Conservation (phyloP, 2,888 invertebrate species). For the Eudemis profundana region DNA sequence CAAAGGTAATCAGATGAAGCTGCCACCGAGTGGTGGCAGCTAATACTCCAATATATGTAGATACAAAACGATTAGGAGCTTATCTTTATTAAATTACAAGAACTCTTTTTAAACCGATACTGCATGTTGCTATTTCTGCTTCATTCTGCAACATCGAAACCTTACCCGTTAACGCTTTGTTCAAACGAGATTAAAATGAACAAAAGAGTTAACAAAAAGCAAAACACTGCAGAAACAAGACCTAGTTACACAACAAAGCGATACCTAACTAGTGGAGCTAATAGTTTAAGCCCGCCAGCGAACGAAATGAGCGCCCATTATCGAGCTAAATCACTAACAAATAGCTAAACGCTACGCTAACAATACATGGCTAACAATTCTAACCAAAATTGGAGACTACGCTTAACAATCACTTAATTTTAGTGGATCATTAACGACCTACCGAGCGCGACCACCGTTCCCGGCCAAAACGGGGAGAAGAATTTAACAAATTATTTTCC, state of each 20-base stretch:
- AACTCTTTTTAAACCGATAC: neutral
- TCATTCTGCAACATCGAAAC: neutral
- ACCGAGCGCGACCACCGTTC: slow-evolving; percentile 49
- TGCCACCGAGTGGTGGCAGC: no score
- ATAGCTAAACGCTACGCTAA: slow-evolving; percentile 53
- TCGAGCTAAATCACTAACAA: slow-evolving; percentile 56
- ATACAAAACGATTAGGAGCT: no score
- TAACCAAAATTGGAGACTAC: slow-evolving; percentile 59
- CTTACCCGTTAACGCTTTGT: slow-evolving; percentile 28
- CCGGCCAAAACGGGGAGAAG: slow-evolving; percentile 25
- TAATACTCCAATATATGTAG: no score
- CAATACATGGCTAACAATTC: slow-evolving; percentile 56
- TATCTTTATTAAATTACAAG: no score
- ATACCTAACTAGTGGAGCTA: slow-evolving; percentile 30
- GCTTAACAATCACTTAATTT: slow-evolving; percentile 60
- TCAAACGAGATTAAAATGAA: slow-evolving; percentile 27
- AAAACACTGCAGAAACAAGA: slow-evolving; percentile 28
- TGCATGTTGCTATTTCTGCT: neutral
- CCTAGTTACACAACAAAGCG: slow-evolving; percentile 40
- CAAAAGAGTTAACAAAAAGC: slow-evolving; percentile 34
- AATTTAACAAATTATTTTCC: slow-evolving; percentile 45
- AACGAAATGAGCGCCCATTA: slow-evolving; percentile 55
- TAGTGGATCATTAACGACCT: slow-evolving; percentile 56
- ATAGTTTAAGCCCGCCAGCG: slow-evolving; percentile 36
- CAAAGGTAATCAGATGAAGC: no score